A percentile compares a stretch with the other conserved stretches of the same genome.
Evolutionary conservation across 2,797 vertebrate genomes (phyloP).

Genomic region (Phoebastria nigripes): DNA sequence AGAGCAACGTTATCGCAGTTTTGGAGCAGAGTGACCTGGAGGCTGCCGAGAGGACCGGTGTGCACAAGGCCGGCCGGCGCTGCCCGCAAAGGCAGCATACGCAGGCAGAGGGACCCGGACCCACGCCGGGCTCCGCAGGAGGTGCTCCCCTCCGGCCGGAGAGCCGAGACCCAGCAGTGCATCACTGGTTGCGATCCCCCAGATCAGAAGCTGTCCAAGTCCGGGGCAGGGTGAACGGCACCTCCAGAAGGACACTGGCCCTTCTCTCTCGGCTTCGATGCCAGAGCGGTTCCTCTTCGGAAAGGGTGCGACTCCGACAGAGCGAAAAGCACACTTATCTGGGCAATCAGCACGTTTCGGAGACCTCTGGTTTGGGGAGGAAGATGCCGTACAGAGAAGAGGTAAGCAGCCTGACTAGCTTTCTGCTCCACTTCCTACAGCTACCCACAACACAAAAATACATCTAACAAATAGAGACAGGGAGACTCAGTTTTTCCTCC

Average conservation of each 20-base stretch:
- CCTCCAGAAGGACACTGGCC: no score
- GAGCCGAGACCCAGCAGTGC: not conserved
- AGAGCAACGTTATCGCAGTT: accelerated
- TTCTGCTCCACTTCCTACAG: not conserved
- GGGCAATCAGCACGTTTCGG: not conserved
- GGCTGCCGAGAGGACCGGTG: no score
- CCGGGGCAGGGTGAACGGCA: not conserved
- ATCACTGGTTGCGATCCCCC: accelerated
- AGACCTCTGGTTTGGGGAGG: not conserved
- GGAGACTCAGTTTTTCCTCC: not conserved
- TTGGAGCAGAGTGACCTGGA: not conserved
- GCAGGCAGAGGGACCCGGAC: not conserved
- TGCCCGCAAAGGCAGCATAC: accelerated
- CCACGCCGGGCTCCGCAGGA: not conserved
- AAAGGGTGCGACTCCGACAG: not conserved
- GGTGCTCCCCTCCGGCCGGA: no score
- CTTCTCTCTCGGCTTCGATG: not conserved
- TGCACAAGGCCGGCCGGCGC: accelerated
- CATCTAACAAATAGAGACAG: not conserved
- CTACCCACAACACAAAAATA: not conserved
- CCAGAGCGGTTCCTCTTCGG: accelerated
- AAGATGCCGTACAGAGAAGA: not conserved
- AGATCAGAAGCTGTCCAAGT: not conserved
- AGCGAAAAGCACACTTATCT: accelerated
- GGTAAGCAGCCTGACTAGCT: not conserved